Base-by-base conservation (phyloP, 2,113 vertebrate species). In the Hippolais icterina region DNA sequence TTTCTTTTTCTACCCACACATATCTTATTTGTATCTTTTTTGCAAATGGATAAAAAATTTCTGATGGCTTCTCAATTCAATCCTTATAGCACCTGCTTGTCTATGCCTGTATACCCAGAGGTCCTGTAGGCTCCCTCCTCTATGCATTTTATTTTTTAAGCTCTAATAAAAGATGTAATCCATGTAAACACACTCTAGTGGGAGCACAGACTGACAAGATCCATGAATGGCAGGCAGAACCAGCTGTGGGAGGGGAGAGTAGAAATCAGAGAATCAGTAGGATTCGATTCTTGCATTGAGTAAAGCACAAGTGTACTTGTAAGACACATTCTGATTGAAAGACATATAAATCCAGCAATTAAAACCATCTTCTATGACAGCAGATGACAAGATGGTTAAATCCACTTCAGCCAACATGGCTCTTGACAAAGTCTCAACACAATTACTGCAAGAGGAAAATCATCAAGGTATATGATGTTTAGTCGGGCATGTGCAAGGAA, bases 51-150 rank as follows among this genome's bases (percentile, higher is more conserved):
- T 20, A 64, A 44, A 92, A 87, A 16, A 0, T 15, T 68, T 29
- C 3, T 33, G 27, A 35, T 16, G 8, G 60, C 21, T 84, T 83
- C 24, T 61, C 37, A 53, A 33, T 46, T 87, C 53, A 68, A 8
- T 14, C 37, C 23, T 64, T 72, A 27, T 10, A 65, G 41, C 15
- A 78, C 12, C 23, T 60, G 9, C 17, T 64, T 63, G 41, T 23
- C n/a, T 7, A 20, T 1, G 5, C 13, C 31, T 52, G 5, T 41
- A 46, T 41, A 59, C 3, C 10, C 27, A 35, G 41, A 68, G 9
- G 11, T 75, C 33, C 15, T 57, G 11, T 12, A 4, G 0, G 16
- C 6, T 75, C 24, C 15, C 15, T 65, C 49, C 5, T 5, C 0
- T 31, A 5, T 6, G 17, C 5, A 13, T 83, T 50, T 72, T 23